phyloP scores from a whole-genome alignment of 1,140 invertebrate species.

The Amyelois transitella region DNA sequence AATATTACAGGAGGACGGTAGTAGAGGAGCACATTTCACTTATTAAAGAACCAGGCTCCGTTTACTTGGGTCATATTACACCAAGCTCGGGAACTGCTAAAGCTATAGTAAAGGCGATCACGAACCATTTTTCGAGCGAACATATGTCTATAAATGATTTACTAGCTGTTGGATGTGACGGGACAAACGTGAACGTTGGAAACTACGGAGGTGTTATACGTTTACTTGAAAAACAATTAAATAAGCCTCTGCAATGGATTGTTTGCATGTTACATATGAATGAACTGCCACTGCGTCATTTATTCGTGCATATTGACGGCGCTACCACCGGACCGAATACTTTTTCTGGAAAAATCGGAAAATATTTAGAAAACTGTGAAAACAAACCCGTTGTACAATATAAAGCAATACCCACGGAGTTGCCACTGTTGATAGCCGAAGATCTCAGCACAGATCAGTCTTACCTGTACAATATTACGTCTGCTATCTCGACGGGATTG shows the following conservation, averaged over 20 bases:
- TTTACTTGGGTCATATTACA: no score
- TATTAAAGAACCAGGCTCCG: no score
- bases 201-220: slow-evolving; percentile 27
- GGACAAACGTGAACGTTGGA: slow-evolving; percentile 37
- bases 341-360: slow-evolving; percentile 30
- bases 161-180: slow-evolving; percentile 36
- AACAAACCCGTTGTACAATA: neutral
- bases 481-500: slow-evolving; percentile 16
- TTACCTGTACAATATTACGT: slow-evolving; percentile 10
- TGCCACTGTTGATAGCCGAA: neutral
- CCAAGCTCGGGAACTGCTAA: neutral
- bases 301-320: slow-evolving; percentile 36
- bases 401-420: neutral
- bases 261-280: slow-evolving; percentile 39
- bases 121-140: slow-evolving; percentile 15
- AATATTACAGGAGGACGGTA: no score
- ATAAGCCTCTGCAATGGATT: slow-evolving; percentile 25
- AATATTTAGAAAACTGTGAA: slow-evolving; percentile 23
- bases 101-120: slow-evolving; percentile 15
- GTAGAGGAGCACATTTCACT: no score
- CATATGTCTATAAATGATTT: slow-evolving; percentile 9
- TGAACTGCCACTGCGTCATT: slow-evolving; percentile 34
- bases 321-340: slow-evolving; percentile 27
- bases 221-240: slow-evolving; percentile 5
- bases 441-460: slow-evolving; percentile 22